phyloP scores from a whole-genome alignment of 2,797 vertebrate genomes.

The Glyptemys insculpta region DNA sequence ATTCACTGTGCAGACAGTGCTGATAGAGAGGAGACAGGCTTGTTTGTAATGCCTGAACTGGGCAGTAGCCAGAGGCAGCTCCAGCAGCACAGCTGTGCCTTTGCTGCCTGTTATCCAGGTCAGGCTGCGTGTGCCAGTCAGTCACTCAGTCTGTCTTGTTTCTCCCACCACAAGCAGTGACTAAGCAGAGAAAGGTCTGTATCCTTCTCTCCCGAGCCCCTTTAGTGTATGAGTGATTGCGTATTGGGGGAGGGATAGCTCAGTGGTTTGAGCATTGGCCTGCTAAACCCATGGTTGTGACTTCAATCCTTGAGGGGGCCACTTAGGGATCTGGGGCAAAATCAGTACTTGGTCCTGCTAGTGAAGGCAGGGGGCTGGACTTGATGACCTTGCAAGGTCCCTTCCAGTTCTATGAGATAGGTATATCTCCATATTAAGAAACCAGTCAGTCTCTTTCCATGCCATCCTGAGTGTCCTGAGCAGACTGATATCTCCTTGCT shows the following conservation, averaged over 20 bases:
- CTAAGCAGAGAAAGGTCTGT: not conserved
- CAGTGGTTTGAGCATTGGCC: too few species aligned
- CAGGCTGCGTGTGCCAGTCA: not conserved
- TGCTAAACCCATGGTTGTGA: too few species aligned
- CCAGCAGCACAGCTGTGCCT: not conserved
- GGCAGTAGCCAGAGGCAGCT: not conserved
- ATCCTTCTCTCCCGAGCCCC: not conserved
- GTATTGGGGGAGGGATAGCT: too few species aligned
- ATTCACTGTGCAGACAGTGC: not conserved
- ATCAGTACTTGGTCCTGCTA: too few species aligned
- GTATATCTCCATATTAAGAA: not conserved
- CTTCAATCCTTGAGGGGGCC: too few species aligned
- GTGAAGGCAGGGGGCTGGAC: too few species aligned
- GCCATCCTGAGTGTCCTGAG: too few species aligned
- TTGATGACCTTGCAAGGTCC: too few species aligned
- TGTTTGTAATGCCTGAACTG: not conserved
- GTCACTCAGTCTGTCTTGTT: not conserved
- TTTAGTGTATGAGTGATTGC: not conserved
- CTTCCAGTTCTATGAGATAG: too few species aligned
- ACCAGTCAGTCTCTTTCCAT: not conserved
- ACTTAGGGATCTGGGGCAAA: too few species aligned
- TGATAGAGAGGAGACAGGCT: not conserved
- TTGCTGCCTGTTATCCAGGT: constrained; percentile 16
- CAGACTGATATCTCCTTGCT: not conserved
- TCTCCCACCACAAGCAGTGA: not conserved